Conservation (phyloP, 2,888 invertebrate species). For the Aspidiotus destructor region DNA sequence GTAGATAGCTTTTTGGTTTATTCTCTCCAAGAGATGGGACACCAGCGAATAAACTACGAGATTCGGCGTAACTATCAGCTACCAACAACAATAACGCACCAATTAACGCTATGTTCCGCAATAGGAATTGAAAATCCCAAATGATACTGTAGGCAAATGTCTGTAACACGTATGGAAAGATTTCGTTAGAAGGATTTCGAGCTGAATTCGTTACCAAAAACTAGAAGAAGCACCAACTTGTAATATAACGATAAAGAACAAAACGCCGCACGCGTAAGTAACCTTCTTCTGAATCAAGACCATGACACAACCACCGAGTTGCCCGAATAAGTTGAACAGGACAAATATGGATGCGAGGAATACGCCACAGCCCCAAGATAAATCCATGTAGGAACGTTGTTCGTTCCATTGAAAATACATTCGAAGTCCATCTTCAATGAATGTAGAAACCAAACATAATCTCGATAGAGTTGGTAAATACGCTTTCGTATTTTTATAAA, state of each 20-base stretch:
- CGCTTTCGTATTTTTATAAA: constrained; percentile 82
- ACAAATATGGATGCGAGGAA: constrained; percentile 92
- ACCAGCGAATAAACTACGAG: constrained; percentile 91
- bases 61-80: constrained; percentile 92
- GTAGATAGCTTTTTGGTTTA: constrained; percentile 92
- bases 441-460: constrained; percentile 94
- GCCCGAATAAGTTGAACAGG: constrained; percentile 86
- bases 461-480: constrained; percentile 91
- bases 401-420: constrained; percentile 99
- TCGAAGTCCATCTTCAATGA: constrained; percentile 95
- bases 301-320: constrained; percentile 93
- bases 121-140: constrained; percentile 95
- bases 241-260: constrained; percentile 91
- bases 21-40: constrained; percentile 84
- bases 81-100: constrained; percentile 92
- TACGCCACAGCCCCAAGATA: constrained; percentile 92
- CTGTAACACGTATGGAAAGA: constrained; percentile 45
- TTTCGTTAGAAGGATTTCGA: no score
- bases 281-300: constrained; percentile 87
- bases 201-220: no score
- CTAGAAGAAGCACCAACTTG: constrained; percentile 55
- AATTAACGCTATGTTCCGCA: constrained; percentile 90
- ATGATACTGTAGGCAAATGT: constrained; percentile 92
- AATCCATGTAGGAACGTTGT: constrained; percentile 94
- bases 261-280: constrained; percentile 76